phyloP scores from a whole-genome alignment of 1,140 invertebrate genomes.

The Limonius californicus region DNA sequence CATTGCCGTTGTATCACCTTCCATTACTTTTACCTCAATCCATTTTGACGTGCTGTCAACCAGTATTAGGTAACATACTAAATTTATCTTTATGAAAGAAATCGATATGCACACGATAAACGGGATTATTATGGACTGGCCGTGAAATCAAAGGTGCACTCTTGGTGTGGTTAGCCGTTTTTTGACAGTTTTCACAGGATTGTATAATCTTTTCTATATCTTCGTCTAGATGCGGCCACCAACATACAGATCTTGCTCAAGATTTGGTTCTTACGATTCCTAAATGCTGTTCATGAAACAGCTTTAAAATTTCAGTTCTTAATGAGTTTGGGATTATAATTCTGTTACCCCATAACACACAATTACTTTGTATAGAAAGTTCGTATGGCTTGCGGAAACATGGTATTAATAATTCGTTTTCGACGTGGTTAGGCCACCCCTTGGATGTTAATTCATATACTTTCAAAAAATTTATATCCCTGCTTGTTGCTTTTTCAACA shows the following conservation, averaged over 20 bases:
- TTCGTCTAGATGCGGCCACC: slow-evolving; percentile 30
- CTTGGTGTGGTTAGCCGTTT: background rate
- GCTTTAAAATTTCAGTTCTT: slow-evolving; percentile 22
- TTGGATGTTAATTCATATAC: slow-evolving; percentile 18
- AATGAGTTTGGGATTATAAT: slow-evolving; percentile 26
- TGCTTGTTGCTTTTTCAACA: slow-evolving; percentile 10
- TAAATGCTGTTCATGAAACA: slow-evolving; percentile 32
- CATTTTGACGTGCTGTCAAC: slow-evolving; percentile 22
- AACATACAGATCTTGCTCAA: slow-evolving; percentile 25
- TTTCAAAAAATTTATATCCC: slow-evolving; percentile 23
- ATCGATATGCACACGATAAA: slow-evolving; percentile 13
- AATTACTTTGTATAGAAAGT: slow-evolving; percentile 17
- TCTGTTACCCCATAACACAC: slow-evolving; percentile 23
- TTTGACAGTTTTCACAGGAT: slow-evolving; percentile 20
- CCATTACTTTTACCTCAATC: slow-evolving; percentile 24
- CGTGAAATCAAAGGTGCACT: slow-evolving; percentile 1
- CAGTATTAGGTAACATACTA: slow-evolving; percentile 14
- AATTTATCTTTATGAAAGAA: background rate
- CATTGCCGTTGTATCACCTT: slow-evolving; percentile 12
- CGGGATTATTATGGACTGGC: background rate
- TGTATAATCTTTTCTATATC: slow-evolving; percentile 30
- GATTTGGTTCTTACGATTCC: slow-evolving; percentile 32
- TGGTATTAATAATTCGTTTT: slow-evolving; percentile 17
- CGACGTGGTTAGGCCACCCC: slow-evolving; percentile 4
- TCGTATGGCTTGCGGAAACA: slow-evolving; percentile 18